Evolutionary conservation across 2,888 invertebrate species (phyloP).

Genomic region (Dromius quadrimaculatus): DNA sequence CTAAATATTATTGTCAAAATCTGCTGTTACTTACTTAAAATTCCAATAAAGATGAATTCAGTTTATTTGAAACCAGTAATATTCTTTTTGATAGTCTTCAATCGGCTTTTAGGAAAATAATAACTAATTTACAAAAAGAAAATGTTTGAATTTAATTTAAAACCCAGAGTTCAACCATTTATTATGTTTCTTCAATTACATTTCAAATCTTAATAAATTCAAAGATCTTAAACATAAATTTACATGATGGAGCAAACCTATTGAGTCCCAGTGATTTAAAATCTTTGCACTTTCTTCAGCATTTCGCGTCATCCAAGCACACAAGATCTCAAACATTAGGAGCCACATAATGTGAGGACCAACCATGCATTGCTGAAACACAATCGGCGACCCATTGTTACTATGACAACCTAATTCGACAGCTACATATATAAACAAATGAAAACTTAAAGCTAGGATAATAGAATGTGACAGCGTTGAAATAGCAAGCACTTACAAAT

Average conservation of each 20-base stretch:
- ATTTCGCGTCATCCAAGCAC: not conserved
- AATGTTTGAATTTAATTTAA: not conserved
- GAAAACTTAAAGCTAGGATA: slow-evolving; percentile 15
- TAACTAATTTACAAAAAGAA: too few species aligned
- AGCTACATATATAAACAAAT: slow-evolving; percentile 7
- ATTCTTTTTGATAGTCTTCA: too few species aligned
- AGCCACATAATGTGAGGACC: not conserved
- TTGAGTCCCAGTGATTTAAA: not conserved
- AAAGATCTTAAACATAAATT: slow-evolving; percentile 10
- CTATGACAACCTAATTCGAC: slow-evolving; percentile 23
- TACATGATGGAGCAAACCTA: slow-evolving; percentile 1
- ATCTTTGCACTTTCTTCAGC: slow-evolving; percentile 8
- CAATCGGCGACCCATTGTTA: slow-evolving; percentile 1
- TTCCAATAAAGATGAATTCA: too few species aligned
- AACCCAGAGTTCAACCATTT: slow-evolving; percentile 26
- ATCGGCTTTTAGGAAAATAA: too few species aligned
- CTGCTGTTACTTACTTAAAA: too few species aligned
- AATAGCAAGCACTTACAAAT: not conserved
- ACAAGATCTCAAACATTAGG: not conserved
- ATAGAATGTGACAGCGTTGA: slow-evolving; percentile 26
- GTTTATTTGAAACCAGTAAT: too few species aligned
- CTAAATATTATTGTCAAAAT: too few species aligned
- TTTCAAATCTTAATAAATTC: too few species aligned
- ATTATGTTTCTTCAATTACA: slow-evolving; percentile 26
- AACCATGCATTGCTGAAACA: slow-evolving; percentile 15